Conservation (phyloP, 2,888 invertebrate genomes). For the Dioctria rufipes region DNA sequence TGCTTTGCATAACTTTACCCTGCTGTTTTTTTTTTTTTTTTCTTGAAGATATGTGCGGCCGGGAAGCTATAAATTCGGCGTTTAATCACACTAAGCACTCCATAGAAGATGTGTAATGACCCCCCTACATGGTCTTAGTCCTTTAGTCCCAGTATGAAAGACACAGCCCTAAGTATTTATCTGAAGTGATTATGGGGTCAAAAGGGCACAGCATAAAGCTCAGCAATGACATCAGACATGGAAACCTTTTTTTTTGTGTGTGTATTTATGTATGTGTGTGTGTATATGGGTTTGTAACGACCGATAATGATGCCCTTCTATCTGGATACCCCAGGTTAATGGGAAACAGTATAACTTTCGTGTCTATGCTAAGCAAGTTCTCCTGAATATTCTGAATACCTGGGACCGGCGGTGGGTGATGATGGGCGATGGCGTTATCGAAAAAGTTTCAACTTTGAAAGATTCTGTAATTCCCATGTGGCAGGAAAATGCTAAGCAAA, state of each 20-base stretch:
- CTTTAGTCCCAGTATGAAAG: not conserved
- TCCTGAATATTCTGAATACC: not conserved
- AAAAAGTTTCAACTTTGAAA: not conserved
- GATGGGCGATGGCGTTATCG: not conserved
- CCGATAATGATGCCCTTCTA: not conserved
- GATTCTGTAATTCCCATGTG: constrained; percentile 1
- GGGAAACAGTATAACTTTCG: not conserved
- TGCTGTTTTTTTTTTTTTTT: not conserved
- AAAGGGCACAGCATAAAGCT: constrained; percentile 9
- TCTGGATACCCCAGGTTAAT: not conserved
- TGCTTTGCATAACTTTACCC: constrained; percentile 1
- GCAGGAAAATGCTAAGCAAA: not conserved
- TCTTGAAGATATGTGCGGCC: not conserved
- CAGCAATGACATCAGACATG: constrained; percentile 3
- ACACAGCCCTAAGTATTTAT: not conserved
- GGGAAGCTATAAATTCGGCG: not conserved
- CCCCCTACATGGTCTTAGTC: not conserved
- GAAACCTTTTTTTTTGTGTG: no score
- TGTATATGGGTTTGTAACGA: not conserved
- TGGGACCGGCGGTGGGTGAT: not conserved
- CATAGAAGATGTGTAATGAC: constrained; percentile 12
- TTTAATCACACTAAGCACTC: constrained; percentile 1
- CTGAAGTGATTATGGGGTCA: constrained; percentile 36
- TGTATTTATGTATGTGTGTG: no score
- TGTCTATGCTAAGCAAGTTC: not conserved